A percentile compares a stretch with the other conserved stretches of the same genome.
phyloP scores from a whole-genome alignment of 2,888 invertebrate species.

The Masnerella sp. region DNA sequence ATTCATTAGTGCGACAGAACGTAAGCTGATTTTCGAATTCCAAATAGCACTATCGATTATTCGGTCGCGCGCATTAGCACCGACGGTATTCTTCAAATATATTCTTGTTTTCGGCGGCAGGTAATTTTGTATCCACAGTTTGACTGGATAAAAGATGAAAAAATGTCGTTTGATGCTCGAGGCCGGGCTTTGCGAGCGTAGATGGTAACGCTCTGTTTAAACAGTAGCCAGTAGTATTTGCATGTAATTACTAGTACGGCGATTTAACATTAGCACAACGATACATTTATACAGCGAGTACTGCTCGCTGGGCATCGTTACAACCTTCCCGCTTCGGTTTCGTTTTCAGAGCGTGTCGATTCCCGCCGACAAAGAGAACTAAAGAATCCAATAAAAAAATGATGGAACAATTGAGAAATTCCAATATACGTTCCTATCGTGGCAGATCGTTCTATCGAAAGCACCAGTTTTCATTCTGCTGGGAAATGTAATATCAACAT shows the following conservation, averaged over 20 bases:
- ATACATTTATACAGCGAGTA: conserved; percentile 66
- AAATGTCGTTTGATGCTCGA: conserved; percentile 38
- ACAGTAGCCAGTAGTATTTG: conserved; percentile 69
- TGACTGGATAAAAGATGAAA: conserved; percentile 30
- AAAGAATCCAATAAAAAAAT: conserved; percentile 53
- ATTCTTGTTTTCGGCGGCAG: conserved; percentile 35
- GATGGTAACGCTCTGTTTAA: conserved; percentile 65
- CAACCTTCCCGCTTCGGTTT: conserved; percentile 65
- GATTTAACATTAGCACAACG: conserved; percentile 70
- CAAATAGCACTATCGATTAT: conserved; percentile 42
- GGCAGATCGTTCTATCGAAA: conserved; percentile 48
- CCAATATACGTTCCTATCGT: conserved; percentile 52
- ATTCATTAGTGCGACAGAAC: conserved; percentile 38
- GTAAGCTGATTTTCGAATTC: conserved; percentile 44
- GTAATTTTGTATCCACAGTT: conserved; percentile 37
- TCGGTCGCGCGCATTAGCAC: conserved; percentile 17
- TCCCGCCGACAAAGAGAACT: conserved; percentile 50
- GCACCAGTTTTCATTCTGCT: conserved; percentile 44
- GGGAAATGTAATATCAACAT: conserved; percentile 53
- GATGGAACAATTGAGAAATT: conserved; percentile 52
- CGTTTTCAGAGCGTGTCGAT: conserved; percentile 60
- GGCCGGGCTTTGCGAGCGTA: conserved; percentile 26
- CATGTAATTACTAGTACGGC: conserved; percentile 70
- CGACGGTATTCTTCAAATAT: conserved; percentile 23
- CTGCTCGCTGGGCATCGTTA: conserved; percentile 61